Evolutionary conservation across 2,888 invertebrate species (phyloP), one percentile per base, ranked within the genome.

Genomic region (Cosmopolites sordidus): DNA sequence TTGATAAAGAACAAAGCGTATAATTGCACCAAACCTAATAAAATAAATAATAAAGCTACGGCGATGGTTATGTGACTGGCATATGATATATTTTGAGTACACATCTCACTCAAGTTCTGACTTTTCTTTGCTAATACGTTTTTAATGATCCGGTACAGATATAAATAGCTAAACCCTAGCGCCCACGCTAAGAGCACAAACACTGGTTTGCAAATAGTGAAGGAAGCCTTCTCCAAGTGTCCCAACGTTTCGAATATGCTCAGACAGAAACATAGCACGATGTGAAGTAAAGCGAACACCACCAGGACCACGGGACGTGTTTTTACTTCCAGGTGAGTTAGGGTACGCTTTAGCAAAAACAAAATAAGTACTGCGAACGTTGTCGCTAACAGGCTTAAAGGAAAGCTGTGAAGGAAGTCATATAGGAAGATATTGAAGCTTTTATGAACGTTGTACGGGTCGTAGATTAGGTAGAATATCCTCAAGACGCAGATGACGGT

Each of bases 11-110:
- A 81, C 43, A 88, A 79, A 1, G 89, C 91, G 70, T 92, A 93
- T 16, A 93, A 82, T 68, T 93, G 92, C 17, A 93, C 79, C 11
- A 83, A 83, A 1, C 91, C 91, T 76, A 92, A 80, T 16, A 93
- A 73, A 11, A 93, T 81, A 68, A 92, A 92, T 18, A 93, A 76
- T 62, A 94, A 74, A 0, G 93, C 91, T 0, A 91, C 89, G 1
- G 91, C 89, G 58, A 95, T 83, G 46, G 92, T 92, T 55, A 93
- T 89, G 62, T 92, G 91, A 49, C 93, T 89, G 1, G 93, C 93
- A 65, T 92, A 87, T 54, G 88, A 87, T 33, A 94, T 78, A 72
- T 89, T 88, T 65, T 86, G 86, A 1, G 76, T 75, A 66, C 85
- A 86, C 51, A 87, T 86, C 62, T 89, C 87, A 50, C 84, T 86